phyloP scores from a whole-genome alignment of 2,888 invertebrate species.

The Drosophila multiciliata region DNA sequence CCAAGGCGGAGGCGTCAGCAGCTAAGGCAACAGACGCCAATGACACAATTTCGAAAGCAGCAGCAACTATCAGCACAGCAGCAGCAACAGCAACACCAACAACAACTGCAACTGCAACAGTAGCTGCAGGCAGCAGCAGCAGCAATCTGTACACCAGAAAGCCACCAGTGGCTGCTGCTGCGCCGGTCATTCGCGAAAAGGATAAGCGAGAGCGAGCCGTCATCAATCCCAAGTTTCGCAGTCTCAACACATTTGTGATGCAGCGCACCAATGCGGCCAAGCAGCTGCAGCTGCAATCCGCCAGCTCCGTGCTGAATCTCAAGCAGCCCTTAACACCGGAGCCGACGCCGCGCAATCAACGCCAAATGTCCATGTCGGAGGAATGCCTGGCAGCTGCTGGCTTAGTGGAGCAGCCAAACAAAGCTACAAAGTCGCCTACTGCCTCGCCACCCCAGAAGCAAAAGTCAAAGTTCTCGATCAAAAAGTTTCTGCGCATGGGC shows the following conservation, averaged over 20 bases:
- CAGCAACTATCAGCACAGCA: conserved; percentile 11
- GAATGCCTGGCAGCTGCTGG: conserved; percentile 87
- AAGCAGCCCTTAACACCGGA: conserved; percentile 87
- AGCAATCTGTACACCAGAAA: conserved; percentile 70
- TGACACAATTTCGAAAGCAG: conserved; percentile 30
- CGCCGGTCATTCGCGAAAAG: conserved; percentile 90
- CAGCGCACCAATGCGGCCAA: conserved; percentile 83
- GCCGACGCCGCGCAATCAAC: conserved; percentile 88
- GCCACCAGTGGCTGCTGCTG: conserved; percentile 86
- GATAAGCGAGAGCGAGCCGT: conserved; percentile 90
- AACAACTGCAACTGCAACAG: conserved; percentile 50
- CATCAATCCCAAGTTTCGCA: conserved; percentile 87
- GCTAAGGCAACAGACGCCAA: conserved; percentile 15
- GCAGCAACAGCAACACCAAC: conserved; percentile 9
- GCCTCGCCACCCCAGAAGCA: conserved; percentile 85
- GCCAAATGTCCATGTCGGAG: conserved; percentile 90
- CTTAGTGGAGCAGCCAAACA: conserved; percentile 50
- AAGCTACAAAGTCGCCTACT: conserved; percentile 42
- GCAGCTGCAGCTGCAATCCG: conserved; percentile 80
- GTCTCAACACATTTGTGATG: conserved; percentile 85
- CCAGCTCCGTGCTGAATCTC: conserved; percentile 76
- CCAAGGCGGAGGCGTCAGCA: conserved; percentile 39
- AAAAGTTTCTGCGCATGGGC: conserved; percentile 93
- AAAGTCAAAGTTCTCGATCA: conserved; percentile 92
- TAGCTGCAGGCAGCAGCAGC: conserved; percentile 63